Percentiles rank a stretch among this genome's conserved stretches.
Evolutionary conservation across 2,888 invertebrate genomes (phyloP).

Genomic region (Miltochrista miniata): DNA sequence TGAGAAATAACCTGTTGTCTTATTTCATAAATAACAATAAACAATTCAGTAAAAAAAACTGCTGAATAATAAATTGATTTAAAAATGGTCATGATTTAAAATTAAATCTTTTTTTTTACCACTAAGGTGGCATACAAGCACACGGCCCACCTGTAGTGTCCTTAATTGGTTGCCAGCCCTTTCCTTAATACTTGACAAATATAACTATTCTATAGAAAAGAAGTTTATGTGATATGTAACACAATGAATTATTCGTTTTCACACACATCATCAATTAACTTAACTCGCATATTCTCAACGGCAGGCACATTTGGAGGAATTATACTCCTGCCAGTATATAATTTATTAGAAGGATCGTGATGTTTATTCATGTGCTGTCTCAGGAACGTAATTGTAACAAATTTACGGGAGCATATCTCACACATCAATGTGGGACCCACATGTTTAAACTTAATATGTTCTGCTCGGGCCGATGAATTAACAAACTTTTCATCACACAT

Average conservation of each 20-base stretch:
- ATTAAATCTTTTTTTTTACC: too few relatives aligned
- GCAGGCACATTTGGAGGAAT: slow-evolving; percentile 59
- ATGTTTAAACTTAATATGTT: slow-evolving; percentile 74
- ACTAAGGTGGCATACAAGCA: too few relatives aligned
- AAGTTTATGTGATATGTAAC: background rate
- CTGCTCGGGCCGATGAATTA: slow-evolving; percentile 72
- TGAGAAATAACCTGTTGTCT: background rate
- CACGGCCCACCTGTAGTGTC: too few relatives aligned
- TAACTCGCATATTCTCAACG: slow-evolving; percentile 56
- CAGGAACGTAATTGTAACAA: slow-evolving; percentile 69
- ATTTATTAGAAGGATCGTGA: slow-evolving; percentile 66
- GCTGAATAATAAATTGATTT: too few relatives aligned
- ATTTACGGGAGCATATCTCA: slow-evolving; percentile 67
- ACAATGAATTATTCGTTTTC: too few relatives aligned
- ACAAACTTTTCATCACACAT: slow-evolving; percentile 69
- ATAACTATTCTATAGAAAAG: too few relatives aligned
- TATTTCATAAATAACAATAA: background rate
- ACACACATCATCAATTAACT: slow-evolving; percentile 8
- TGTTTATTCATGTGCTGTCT: slow-evolving; percentile 68
- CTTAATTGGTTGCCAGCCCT: too few relatives aligned
- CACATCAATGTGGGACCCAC: slow-evolving; percentile 68
- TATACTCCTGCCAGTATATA: slow-evolving; percentile 56
- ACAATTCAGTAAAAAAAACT: too few relatives aligned
- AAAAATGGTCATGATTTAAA: too few relatives aligned
- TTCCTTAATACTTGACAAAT: too few relatives aligned